These are phyloP conservation scores for Chloroceryle aenea DNA, from an alignment of 2,113 vertebrate species.

Conservation along the genomic window DNA sequence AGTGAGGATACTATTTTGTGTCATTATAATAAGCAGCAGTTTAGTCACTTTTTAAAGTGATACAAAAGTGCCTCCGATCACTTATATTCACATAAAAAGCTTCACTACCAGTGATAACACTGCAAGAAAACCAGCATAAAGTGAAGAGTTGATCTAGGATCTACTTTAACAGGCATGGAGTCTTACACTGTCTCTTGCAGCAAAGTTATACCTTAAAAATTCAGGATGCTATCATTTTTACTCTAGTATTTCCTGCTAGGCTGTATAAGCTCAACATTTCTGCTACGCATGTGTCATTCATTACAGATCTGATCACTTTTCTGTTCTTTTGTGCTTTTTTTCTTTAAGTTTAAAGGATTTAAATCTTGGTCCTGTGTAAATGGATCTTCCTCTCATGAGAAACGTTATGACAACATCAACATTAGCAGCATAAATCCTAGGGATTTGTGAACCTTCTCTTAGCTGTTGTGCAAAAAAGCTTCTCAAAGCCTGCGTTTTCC, in stretches of 20 bases:
- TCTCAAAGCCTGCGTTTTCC: neutral
- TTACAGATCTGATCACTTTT: neutral
- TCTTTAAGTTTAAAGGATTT: neutral
- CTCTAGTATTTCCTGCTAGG: neutral
- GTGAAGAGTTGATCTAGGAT: neutral
- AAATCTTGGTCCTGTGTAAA: neutral
- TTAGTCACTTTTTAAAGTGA: neutral
- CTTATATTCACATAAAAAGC: neutral
- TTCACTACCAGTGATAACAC: neutral
- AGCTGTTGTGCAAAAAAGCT: neutral
- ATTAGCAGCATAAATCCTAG: neutral
- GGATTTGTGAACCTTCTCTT: neutral
- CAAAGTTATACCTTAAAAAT: neutral
- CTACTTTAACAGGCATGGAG: neutral
- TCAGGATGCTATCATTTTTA: neutral
- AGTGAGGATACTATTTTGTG: neutral
- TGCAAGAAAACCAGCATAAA: neutral
- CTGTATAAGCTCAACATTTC: neutral
- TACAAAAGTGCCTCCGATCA: neutral
- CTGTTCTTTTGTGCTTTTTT: neutral
- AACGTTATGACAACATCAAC: neutral
- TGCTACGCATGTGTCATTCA: neutral
- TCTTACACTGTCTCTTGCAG: neutral
- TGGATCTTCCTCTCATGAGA: neutral
- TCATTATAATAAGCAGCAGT: neutral